Base-by-base conservation (phyloP, 2,797 vertebrate genomes). In the Steatocranus sp. region DNA sequence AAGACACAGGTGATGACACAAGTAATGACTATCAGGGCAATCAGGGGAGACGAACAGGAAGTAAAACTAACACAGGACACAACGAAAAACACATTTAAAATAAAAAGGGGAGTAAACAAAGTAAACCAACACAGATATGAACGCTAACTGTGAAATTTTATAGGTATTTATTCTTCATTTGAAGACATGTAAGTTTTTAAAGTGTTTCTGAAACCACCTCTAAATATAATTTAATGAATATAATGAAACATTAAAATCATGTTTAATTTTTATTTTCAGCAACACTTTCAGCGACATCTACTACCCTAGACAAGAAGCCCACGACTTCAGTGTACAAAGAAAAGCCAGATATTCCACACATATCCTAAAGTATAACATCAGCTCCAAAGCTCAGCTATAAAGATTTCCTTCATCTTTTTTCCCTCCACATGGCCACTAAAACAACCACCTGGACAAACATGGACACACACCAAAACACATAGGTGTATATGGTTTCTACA, bases 281-380 rank as follows among this genome's bases (percentile, higher is more conserved):
- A 2, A 43, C 41, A 43, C 12, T 43, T 43, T 14, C 41, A 36
- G 18, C 0, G 0, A 36, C 58, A 63, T 63, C 11, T 38, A 20
- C 7, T 63, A 36, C 11, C 32, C 4, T 38, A 23, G 34, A 38
- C 32, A 63, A 3, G 11, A 38, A 36, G 4, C 34, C 14, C 23
- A 38, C 0, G 1, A 9, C 61, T 38, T 7, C 32, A 41, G 11
- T 23, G 61, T 66, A 8, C 58, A 63, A 63, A 63, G 32, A 20
- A 63, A 63, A 41, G 53, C 25, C 34, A 14, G 3, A 38, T 4
- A 15, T 41, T 38, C n/a, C 61, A 38, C 34, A 66, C 12, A 66
- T 20, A 38, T 63, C 58, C 18, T 36, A 0, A 36, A 36, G 32
- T 20, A 41, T 38, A 23, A 41, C 1, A 23, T 66, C n/a, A 38